Base-by-base conservation (phyloP, 64 coral and sea anemone genomes). In the Acropora yongei region DNA sequence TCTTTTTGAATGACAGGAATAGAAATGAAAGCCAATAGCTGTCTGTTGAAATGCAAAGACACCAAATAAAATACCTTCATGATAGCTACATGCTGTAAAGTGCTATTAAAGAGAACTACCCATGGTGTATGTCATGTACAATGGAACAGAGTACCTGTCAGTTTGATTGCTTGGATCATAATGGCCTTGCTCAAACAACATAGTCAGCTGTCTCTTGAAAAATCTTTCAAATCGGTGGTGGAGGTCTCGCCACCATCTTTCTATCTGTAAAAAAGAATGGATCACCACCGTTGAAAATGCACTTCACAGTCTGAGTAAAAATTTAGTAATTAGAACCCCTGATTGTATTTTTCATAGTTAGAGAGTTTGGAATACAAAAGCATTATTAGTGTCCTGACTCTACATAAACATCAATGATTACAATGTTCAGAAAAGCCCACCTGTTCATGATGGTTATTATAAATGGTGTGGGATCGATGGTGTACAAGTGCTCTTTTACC, bases 101-200 rank as follows among this genome's bases (percentile, higher is more conserved):
- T 58, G 42, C 72, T 39, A 19, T 39, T 44, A 75, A 86, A 68
- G 67, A 63, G 53, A 71, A 86, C 83, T 43, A 72, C 20, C 46
- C 83, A 86, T 42, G 44, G 72, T 75, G 42, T 39, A 44, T 75
- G 43, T 49, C 17, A 79, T 79, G 10, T 79, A 79, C 10, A 17
- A 47, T 49, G n/a, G 43, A 49, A 55, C 77, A 79, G 10, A 61
- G 13, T 63, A 63, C 60, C 87, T 8, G 61, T 80, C 17, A 75
- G 87, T 93, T 93, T 87, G 55, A 87, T 63, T 63, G 16, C 60
- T 63, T 63, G 60, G 60, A 63, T 63, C 60, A 63, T 63, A 94
- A 78, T 90, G 93, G 16, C 93, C 87, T 72, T 90, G 87, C 45
- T 94, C 87, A 18, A 89, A 30, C 44, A 93, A 73, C 60, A 94